phyloP scores from a whole-genome alignment of 2,888 invertebrate genomes.

The Anthrax anthrax region DNA sequence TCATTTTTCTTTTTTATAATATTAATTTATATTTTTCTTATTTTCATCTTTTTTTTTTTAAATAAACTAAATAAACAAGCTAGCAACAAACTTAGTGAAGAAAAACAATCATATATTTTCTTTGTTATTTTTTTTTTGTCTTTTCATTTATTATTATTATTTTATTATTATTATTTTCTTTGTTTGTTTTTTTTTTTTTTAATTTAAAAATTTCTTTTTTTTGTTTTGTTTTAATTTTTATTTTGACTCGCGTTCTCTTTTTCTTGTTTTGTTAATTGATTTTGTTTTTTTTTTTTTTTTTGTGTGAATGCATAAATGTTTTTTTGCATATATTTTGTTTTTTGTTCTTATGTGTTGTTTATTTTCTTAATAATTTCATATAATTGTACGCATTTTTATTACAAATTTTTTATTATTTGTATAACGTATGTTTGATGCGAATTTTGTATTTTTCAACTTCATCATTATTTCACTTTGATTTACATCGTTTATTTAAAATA shows the following conservation, averaged over 20 bases:
- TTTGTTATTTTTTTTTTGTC: not conserved
- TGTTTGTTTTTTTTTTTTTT: conserved; percentile 2
- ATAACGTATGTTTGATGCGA: too few species aligned
- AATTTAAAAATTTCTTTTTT: conserved; percentile 1
- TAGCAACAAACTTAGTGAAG: conserved; percentile 8
- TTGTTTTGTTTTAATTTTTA: conserved; percentile 1
- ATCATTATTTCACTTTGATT: too few species aligned
- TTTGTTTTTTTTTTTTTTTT: not conserved
- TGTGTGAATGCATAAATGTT: conserved; percentile 1
- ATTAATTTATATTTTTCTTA: not conserved
- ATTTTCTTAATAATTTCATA: too few species aligned
- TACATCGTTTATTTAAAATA: too few species aligned
- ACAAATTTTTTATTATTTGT: too few species aligned
- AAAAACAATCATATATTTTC: conserved; percentile 1
- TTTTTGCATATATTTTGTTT: too few species aligned
- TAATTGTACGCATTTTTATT: too few species aligned
- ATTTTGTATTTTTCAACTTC: too few species aligned
- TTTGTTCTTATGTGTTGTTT: too few species aligned
- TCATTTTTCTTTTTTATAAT: not conserved
- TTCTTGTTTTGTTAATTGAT: not conserved
- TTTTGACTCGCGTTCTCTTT: not conserved
- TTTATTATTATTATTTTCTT: not conserved
- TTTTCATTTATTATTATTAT: conserved; percentile 3
- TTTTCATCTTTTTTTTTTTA: not conserved
- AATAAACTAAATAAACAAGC: conserved; percentile 5